Percentiles rank a stretch among this genome's conserved stretches.
Evolutionary conservation across 2,113 vertebrate species (phyloP).

Genomic region (Lampris incognitus): DNA sequence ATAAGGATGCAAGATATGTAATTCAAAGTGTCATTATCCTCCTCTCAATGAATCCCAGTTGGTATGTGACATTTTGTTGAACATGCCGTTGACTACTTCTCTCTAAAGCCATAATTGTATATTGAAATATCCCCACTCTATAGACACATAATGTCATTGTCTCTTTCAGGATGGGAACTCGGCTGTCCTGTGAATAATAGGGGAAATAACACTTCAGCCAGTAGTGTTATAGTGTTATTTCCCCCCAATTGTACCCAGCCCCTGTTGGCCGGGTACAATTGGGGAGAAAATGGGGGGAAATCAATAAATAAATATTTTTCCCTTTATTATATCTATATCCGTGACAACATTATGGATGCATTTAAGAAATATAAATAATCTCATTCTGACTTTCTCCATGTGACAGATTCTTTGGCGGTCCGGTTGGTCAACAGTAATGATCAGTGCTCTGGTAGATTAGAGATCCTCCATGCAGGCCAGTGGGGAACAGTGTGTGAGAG

Average conservation of each 20-base stretch:
- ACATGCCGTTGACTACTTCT: neutral
- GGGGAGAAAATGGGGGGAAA: neutral
- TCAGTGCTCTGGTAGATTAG: conserved; percentile 75
- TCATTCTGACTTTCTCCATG: neutral
- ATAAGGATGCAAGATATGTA: neutral
- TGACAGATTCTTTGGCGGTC: conserved; percentile 61
- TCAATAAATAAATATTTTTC: neutral
- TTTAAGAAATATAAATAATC: neutral
- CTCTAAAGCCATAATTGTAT: neutral
- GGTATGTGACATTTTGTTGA: neutral
- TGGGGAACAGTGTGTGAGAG: conserved; percentile 77
- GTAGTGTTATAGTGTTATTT: too few relatives aligned
- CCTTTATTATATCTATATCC: neutral
- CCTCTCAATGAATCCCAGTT: neutral
- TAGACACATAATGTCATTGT: neutral
- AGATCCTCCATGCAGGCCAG: conserved; percentile 43
- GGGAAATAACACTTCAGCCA: too few relatives aligned
- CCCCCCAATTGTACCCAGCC: too few relatives aligned
- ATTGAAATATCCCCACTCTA: neutral
- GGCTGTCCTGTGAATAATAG: too few relatives aligned
- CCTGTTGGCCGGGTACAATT: too few relatives aligned
- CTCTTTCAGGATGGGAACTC: too few relatives aligned
- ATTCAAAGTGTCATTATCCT: neutral
- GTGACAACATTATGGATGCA: neutral
- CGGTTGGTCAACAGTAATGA: conserved; percentile 46